These are phyloP conservation scores for Elysia chlorotica DNA, from an alignment of 1,140 invertebrate genomes.

Conservation along the genomic window DNA sequence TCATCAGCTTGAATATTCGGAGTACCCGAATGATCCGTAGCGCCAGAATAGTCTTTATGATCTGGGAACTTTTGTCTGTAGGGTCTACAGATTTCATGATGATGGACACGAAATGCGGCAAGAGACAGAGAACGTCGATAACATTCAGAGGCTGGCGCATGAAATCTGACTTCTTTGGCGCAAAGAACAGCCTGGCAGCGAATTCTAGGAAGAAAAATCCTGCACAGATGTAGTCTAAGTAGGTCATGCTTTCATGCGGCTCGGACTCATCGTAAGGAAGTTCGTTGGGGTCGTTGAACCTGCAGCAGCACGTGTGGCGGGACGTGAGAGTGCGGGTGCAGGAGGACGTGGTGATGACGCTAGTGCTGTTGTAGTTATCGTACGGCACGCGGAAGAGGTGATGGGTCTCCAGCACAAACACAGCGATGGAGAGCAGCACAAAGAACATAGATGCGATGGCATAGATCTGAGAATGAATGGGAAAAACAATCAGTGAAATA, in stretches of 20 bases:
- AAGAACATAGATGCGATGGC: constrained; percentile 57
- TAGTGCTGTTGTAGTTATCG: constrained; percentile 32
- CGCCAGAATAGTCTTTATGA: constrained; percentile 48
- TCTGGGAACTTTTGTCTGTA: constrained; percentile 32
- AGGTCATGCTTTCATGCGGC: constrained; percentile 46
- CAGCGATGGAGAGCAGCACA: constrained; percentile 54
- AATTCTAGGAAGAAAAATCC: constrained; percentile 55
- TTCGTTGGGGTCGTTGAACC: constrained; percentile 19
- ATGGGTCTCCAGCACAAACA: constrained; percentile 58
- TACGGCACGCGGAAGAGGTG: constrained; percentile 42
- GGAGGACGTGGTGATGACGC: constrained; percentile 7
- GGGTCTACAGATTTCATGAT: constrained; percentile 46
- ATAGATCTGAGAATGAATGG: too few relatives aligned
- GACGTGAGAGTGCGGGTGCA: not conserved
- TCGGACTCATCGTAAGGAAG: constrained; percentile 38
- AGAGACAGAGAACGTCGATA: constrained; percentile 56
- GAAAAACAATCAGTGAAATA: too few relatives aligned
- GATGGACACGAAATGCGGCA: constrained; percentile 55
- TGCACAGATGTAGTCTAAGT: constrained; percentile 53
- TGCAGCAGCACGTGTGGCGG: constrained; percentile 36
- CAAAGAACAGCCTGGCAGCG: constrained; percentile 44
- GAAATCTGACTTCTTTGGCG: constrained; percentile 48
- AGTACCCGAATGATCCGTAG: constrained; percentile 52
- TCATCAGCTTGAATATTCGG: constrained; percentile 60
- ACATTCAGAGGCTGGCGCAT: constrained; percentile 48